Conservation (phyloP, 2,113 vertebrate species). For the Poeciliopsis turrubarensis region DNA sequence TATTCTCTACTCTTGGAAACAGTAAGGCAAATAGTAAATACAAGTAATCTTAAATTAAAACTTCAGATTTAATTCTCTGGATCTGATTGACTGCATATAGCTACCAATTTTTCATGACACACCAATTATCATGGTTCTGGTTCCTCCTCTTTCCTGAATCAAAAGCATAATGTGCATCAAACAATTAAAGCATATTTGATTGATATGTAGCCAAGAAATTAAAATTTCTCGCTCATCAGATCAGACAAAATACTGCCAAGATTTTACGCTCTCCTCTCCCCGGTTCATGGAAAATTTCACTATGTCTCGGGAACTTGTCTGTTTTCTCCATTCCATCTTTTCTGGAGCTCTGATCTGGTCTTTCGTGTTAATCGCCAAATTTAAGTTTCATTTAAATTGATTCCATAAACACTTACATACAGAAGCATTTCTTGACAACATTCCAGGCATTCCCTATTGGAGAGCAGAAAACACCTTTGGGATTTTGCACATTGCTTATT, state of each 20-base stretch:
- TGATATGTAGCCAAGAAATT: neutral
- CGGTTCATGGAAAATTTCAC: neutral
- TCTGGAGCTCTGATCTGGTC: neutral
- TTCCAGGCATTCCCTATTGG: neutral
- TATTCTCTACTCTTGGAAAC: no score
- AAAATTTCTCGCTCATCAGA: neutral
- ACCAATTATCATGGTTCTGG: neutral
- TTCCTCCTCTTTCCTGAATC: neutral
- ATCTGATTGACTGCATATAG: neutral
- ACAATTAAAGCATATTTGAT: neutral
- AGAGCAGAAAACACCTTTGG: neutral
- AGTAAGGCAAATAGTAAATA: no score
- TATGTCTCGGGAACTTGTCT: neutral
- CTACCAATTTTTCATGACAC: neutral
- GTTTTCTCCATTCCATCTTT: neutral
- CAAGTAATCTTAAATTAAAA: no score
- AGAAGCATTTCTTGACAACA: neutral
- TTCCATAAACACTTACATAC: neutral
- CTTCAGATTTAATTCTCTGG: no score
- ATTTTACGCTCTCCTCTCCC: no score
- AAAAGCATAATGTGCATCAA: neutral
- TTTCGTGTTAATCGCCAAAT: neutral
- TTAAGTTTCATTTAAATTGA: constrained; percentile 1
- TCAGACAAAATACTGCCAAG: neutral
- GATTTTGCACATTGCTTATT: neutral